These are phyloP conservation scores for Linyphia triangularis DNA, from an alignment of 2,888 invertebrate genomes.

Conservation along the genomic window DNA sequence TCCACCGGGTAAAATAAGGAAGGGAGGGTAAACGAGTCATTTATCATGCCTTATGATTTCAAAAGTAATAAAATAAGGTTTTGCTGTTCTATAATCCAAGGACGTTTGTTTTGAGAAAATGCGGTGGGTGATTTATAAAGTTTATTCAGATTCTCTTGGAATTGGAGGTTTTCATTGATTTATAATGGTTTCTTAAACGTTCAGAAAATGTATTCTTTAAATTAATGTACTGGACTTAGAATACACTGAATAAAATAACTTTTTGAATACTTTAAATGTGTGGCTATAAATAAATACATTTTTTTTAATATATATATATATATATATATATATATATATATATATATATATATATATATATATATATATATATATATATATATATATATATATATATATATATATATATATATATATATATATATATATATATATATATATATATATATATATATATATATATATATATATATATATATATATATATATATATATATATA, in stretches of 20 bases:
- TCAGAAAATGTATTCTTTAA: not conserved
- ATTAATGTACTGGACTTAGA: not conserved
- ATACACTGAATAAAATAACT: not conserved
- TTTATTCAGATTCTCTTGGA: not conserved
- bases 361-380: too few relatives aligned
- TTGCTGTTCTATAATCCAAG: not conserved
- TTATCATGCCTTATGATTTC: constrained; percentile 30
- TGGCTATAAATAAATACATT: not conserved
- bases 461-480: too few relatives aligned
- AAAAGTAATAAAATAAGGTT: constrained; percentile 7
- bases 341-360: too few relatives aligned
- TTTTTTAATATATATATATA: too few relatives aligned
- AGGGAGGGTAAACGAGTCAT: not conserved
- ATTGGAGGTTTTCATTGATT: not conserved
- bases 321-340: too few relatives aligned
- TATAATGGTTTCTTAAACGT: not conserved
- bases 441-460: too few relatives aligned
- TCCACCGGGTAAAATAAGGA: not conserved
- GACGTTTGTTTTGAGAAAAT: not conserved
- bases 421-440: too few relatives aligned
- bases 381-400: too few relatives aligned
- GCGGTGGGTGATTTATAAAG: not conserved
- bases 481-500: too few relatives aligned
- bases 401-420: too few relatives aligned
- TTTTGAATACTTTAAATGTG: not conserved